phyloP scores from a whole-genome alignment of 2,797 vertebrate genomes.

The Thalassophryne amazonica region DNA sequence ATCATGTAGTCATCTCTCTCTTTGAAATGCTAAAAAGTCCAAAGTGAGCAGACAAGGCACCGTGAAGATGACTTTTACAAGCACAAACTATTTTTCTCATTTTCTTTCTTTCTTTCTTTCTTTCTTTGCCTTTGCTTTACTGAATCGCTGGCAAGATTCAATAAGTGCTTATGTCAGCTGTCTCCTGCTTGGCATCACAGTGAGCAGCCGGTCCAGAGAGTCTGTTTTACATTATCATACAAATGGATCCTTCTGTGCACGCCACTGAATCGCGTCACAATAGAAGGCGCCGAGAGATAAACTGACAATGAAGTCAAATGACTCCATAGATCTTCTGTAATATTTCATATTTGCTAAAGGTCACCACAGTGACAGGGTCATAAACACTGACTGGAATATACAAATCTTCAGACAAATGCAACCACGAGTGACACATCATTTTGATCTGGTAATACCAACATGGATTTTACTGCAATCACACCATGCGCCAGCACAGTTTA shows the following conservation, averaged over 20 bases:
- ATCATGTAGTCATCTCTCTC: neutral
- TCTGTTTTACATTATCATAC: conserved; percentile 46
- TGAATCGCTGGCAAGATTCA: conserved; percentile 26
- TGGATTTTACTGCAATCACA: too few relatives aligned
- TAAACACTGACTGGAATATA: neutral
- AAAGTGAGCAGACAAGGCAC: neutral
- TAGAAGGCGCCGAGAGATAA: conserved; percentile 3
- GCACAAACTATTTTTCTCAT: neutral
- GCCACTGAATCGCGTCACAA: conserved; percentile 1
- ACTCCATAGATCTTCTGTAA: conserved; percentile 25
- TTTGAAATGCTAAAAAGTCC: conserved; percentile 22
- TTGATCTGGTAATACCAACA: too few relatives aligned
- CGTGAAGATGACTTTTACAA: conserved; percentile 15
- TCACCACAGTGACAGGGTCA: neutral
- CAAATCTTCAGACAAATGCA: neutral
- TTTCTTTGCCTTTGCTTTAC: neutral
- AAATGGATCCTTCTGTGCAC: conserved; percentile 34
- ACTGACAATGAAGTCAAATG: conserved; percentile 32
- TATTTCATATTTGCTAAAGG: conserved; percentile 19
- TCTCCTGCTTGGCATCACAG: conserved; percentile 24
- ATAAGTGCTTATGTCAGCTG: conserved; percentile 52
- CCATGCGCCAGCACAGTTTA: too few relatives aligned
- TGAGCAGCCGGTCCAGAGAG: conserved; percentile 7
- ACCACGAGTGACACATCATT: neutral
- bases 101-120: neutral